phyloP scores from a whole-genome alignment of 35 echinoderm and acorn worm species.

The Ophiothrix spiculata region DNA sequence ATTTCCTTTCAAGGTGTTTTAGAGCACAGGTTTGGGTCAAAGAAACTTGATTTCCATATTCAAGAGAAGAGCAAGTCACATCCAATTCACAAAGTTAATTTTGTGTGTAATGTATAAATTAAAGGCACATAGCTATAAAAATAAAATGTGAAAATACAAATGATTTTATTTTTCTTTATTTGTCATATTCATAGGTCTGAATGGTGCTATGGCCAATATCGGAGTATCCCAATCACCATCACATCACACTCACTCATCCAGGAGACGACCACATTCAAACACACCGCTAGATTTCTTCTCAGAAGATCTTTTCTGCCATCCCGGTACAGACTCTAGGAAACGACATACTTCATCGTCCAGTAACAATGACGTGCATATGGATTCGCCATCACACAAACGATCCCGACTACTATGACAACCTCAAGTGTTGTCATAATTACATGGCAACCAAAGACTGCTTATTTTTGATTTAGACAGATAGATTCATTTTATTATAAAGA shows the following conservation, averaged over 20 bases:
- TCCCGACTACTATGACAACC: conserved; percentile 46
- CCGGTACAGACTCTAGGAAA: conserved; percentile 31
- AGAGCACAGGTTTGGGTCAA: neutral
- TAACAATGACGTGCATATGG: conserved; percentile 42
- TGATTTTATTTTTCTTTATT: neutral
- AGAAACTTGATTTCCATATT: neutral
- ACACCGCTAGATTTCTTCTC: conserved; percentile 47
- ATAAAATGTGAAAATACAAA: neutral
- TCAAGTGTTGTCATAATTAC: neutral
- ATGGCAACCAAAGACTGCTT: conserved; percentile 5
- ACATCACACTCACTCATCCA: conserved; percentile 48
- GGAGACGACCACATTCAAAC: conserved; percentile 33
- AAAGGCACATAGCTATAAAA: neutral
- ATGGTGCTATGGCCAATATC: conserved; percentile 97
- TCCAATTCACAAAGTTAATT: neutral
- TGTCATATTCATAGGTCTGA: conserved; percentile 71
- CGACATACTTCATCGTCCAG: conserved; percentile 22
- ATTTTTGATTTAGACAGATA: conserved; percentile 1
- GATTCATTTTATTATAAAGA: neutral
- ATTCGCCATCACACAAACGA: conserved; percentile 55
- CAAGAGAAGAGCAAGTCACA: neutral
- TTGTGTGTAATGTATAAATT: neutral
- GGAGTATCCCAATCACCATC: conserved; percentile 84
- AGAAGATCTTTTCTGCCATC: conserved; percentile 54
- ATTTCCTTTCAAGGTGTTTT: too few relatives aligned